Evolutionary conservation across 1,140 invertebrate genomes (phyloP).

Genomic region (Drosophila grimshawi): DNA sequence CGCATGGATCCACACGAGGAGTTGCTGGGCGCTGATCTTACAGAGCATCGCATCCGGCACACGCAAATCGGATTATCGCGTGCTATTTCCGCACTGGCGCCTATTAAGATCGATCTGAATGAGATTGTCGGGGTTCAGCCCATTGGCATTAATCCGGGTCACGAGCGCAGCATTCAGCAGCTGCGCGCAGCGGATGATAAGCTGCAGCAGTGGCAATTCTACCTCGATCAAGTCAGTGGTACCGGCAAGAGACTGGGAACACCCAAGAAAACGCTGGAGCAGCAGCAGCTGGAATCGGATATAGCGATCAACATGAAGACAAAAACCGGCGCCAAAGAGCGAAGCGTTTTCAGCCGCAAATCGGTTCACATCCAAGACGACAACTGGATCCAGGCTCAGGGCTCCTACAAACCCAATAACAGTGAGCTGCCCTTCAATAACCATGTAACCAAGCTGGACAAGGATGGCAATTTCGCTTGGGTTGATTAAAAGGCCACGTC

Average conservation of each 20-base stretch:
- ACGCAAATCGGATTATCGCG: conserved; percentile 86
- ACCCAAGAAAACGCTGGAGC: conserved; percentile 23
- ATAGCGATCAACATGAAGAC: conserved; percentile 53
- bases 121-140: conserved; percentile 85
- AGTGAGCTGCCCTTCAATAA: conserved; percentile 53
- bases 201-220: conserved; percentile 76
- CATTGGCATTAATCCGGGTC: conserved; percentile 87
- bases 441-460: conserved; percentile 43
- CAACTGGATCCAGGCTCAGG: conserved; percentile 34
- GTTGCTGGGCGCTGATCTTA: conserved; percentile 93
- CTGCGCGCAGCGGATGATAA: conserved; percentile 81
- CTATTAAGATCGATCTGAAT: conserved; percentile 84
- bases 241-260: conserved; percentile 14
- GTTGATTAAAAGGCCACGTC: conserved; percentile 52
- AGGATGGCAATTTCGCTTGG: conserved; percentile 80
- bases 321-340: background rate
- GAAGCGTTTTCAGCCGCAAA: conserved; percentile 62
- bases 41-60: conserved; percentile 91
- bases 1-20: conserved; percentile 94
- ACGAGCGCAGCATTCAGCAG: conserved; percentile 85
- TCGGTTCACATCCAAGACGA: conserved; percentile 44
- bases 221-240: conserved; percentile 66
- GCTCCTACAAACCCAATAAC: conserved; percentile 67
- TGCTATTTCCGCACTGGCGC: conserved; percentile 87
- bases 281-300: conserved; percentile 38